Evolutionary conservation across 2,888 invertebrate species (phyloP), one percentile per base, ranked within the genome.

Genomic region (Eilema griseolum): DNA sequence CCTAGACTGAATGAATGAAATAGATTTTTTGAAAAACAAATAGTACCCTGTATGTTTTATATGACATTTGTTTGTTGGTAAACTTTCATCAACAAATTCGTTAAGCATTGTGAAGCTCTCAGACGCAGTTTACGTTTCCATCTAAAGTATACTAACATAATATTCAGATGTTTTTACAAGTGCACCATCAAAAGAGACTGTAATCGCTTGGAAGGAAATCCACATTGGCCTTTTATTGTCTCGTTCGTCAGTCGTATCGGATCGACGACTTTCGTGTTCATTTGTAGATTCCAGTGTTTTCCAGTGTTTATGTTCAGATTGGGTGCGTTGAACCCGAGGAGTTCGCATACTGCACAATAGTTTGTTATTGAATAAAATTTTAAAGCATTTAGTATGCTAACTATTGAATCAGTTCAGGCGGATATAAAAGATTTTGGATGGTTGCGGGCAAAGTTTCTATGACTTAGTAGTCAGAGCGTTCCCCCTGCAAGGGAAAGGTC

Each of bases 171-270:
- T 72, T 71, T 60, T 65, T 74, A 70, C 68, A 72, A 31, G 37
- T 64, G 33, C 33, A 31, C 61, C 69, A 66, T 81, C 73, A 73
- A 78, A 75, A 26, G 64, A n/a, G 63, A 41, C 28, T 12, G 31
- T 62, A 2, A 3, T 26, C 59, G 61, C 75, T 70, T 81, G 79
- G 78, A 78, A 73, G 28, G 63, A 72, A 28, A 75, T 67, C 61
- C 66, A 68, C 70, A 57, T 66, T 26, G 16, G 0, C 24, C 37
- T 70, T 70, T 81, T 75, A 78, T 70, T 69, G 69, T 71, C 70
- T 46, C 31, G 61, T 59, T 41, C 65, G n/a, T 52, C 37, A 23
- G 24, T 23, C 23, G 68, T 57, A 73, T 70, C 70, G 46, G 60
- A 64, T 78, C 72, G 41, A 26, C 1, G 41, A 60, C 69, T 70